phyloP scores from a whole-genome alignment of 2,797 vertebrate genomes.

The Gymnothorax reevesii region DNA sequence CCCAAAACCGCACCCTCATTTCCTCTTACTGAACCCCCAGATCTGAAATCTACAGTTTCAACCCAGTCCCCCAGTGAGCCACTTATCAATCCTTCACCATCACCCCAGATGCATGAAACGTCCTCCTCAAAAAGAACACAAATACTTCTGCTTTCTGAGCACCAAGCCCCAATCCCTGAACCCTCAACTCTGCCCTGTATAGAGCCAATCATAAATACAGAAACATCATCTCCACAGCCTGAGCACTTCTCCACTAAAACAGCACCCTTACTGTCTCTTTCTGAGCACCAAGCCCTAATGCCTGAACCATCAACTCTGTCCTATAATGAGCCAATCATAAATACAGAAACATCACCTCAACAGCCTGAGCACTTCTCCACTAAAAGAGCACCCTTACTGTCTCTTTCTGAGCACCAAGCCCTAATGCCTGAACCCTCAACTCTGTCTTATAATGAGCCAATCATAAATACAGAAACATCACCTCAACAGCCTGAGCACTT shows the following conservation, averaged over 20 bases:
- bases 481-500: no score
- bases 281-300: slow-evolving; percentile 20
- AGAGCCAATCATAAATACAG: no score
- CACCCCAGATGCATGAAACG: slow-evolving; percentile 1
- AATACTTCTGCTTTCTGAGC: not conserved
- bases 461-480: no score
- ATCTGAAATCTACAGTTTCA: slow-evolving; percentile 20
- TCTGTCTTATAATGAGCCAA: no score
- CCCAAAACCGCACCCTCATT: slow-evolving; percentile 8
- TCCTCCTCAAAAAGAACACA: not conserved
- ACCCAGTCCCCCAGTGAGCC: not conserved
- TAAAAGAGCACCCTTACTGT: slow-evolving; percentile 21
- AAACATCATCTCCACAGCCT: not conserved
- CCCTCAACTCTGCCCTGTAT: no score
- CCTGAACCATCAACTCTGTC: slow-evolving; percentile 19
- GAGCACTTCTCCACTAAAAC: not conserved
- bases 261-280: slow-evolving; percentile 12
- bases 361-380: not conserved
- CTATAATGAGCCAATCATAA: not conserved
- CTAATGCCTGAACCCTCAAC: not conserved
- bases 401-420: not conserved
- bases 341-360: not conserved
- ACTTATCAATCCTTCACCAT: not conserved
- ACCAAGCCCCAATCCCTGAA: no score
- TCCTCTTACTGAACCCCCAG: slow-evolving; percentile 4